Base-by-base conservation (phyloP, 2,113 vertebrate species). In the Notarius lentiginosus region DNA sequence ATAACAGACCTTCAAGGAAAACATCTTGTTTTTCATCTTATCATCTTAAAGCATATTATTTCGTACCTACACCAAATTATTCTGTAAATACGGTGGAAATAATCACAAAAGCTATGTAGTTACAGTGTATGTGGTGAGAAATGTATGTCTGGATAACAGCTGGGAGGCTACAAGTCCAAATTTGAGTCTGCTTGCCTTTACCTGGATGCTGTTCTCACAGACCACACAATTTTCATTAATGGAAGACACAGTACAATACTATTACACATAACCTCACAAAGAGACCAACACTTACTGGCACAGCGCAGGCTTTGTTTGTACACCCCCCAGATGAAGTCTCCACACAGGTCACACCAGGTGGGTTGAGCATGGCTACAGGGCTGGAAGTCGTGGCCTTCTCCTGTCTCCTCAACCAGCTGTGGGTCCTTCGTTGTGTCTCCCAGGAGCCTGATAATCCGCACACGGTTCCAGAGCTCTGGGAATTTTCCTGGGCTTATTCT, bases 271-370 rank as follows among this genome's bases (percentile, higher is more conserved):
- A 72, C 4, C 10, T 14, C 53, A 72, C 5, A 56, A 73, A 83
- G 55, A 72, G 14, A 55, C 56, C 60, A 73, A 79, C 93, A 98
- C 98, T 99, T 93, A 99, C 98, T 93, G 83, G 91, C 79, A 90
- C 98, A 99, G 89, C 96, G 96, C 76, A 99, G 93, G 84, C 96
- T 96, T 93, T 97, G 98, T 89, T 96, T 97, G 93, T 96, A 97
- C 61, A 98, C 95, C 61, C 98, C 98, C 98, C 98, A 99, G 93
- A 99, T 96, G 94, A 99, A 99, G 84, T 99, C 97, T 53, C 98
- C 98, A 91, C 98, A 99, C 87, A 99, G 94, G 91, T 99, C 98
- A 91, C 98, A 99, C 97, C 98, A 99, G 92, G 96, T 97, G 60
- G 96, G 95, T 79, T 96, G 95, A 17, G 95, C 94, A 84, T 97